These are phyloP conservation scores for Temnothorax longispinosus DNA, from an alignment of 1,140 invertebrate species.

Conservation along the genomic window DNA sequence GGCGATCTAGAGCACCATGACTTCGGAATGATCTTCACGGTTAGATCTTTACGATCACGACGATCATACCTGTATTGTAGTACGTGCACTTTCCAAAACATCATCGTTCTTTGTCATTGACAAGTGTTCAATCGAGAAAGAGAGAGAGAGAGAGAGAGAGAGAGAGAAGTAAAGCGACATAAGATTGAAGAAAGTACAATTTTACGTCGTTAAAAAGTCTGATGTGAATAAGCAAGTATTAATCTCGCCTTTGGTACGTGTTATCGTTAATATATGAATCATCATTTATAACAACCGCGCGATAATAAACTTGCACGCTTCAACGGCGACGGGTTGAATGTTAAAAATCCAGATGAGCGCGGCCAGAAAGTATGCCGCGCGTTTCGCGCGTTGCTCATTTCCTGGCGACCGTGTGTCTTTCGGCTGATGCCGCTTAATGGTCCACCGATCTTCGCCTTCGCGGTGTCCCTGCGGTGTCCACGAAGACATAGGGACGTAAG, in stretches of 20 bases:
- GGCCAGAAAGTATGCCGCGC: not conserved
- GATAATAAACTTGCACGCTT: not conserved
- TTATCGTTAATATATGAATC: not conserved
- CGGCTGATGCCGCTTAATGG: constrained; percentile 26
- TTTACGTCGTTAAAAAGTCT: not conserved
- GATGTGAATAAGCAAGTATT: not conserved
- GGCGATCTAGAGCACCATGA: not conserved
- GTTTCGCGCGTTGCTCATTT: constrained; percentile 24
- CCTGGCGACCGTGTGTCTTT: not conserved
- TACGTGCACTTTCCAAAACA: not conserved
- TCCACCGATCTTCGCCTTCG: constrained; percentile 5
- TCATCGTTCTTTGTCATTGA: not conserved
- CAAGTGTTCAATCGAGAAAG: not conserved
- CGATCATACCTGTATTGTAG: not conserved
- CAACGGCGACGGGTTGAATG: not conserved
- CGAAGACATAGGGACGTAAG: constrained; percentile 73
- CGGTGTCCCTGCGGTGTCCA: constrained; percentile 55
- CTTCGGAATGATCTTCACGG: constrained; percentile 20
- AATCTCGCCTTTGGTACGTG: not conserved
- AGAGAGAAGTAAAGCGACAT: not conserved
- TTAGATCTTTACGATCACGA: constrained; percentile 39
- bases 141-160: too few species aligned
- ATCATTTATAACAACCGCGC: not conserved
- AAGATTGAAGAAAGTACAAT: not conserved
- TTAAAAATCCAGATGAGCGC: not conserved